phyloP scores from a whole-genome alignment of 2,888 invertebrate species.

The Hipparchia sbordonii region DNA sequence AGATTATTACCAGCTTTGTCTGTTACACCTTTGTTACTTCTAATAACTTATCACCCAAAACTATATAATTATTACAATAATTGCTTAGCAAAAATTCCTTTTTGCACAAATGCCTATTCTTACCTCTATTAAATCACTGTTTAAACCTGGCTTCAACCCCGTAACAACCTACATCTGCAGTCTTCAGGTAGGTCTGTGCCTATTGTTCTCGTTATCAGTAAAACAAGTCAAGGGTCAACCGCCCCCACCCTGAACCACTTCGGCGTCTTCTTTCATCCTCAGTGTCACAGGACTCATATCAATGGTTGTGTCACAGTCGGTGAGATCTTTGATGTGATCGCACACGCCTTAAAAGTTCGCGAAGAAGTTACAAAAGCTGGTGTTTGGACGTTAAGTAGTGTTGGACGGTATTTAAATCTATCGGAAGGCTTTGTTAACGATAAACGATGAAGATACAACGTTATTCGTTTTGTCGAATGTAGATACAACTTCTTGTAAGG shows the following conservation, averaged over 20 bases:
- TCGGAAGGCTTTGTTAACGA: background rate
- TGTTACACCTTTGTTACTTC: background rate
- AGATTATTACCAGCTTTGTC: background rate
- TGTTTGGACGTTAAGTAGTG: background rate
- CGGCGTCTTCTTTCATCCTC: slow-evolving; percentile 24
- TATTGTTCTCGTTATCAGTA: slow-evolving; percentile 35
- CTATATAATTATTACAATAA: background rate
- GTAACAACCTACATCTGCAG: background rate
- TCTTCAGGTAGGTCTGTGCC: slow-evolving; percentile 20
- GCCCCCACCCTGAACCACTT: slow-evolving; percentile 31
- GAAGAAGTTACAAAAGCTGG: background rate
- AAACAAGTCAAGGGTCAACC: slow-evolving; percentile 42
- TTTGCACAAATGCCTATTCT: slow-evolving; percentile 5
- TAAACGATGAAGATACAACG: too few relatives aligned
- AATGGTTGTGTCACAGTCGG: slow-evolving; percentile 35
- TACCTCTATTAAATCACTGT: background rate
- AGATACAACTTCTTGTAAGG: background rate
- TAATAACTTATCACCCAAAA: background rate
- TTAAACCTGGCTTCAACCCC: background rate
- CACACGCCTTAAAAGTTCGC: slow-evolving; percentile 22
- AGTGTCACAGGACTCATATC: slow-evolving; percentile 15
- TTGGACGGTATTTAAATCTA: too few relatives aligned
- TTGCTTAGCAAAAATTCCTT: background rate
- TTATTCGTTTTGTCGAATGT: background rate
- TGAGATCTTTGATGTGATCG: slow-evolving; percentile 28